Evolutionary conservation across 1,140 invertebrate species (phyloP), one percentile per base, ranked within the genome.

Genomic region (Augochlora pura): DNA sequence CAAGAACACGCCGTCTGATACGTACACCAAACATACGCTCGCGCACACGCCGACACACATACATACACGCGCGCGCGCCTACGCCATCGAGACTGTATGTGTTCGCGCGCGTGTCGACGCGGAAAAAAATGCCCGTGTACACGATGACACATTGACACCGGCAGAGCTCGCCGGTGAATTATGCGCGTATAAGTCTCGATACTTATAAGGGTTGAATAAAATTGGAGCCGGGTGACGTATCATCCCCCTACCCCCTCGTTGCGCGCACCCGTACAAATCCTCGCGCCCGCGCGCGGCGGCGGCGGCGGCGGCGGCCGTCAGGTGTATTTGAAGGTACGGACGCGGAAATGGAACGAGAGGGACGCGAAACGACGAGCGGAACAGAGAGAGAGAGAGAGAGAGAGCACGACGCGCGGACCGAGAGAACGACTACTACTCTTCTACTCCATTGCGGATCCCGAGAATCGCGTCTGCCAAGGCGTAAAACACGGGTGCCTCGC

Each of bases 381-480:
- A 39, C 16, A 68, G 23, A 49, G 66, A 49, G 27, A 69, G 62
- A 79, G n/a, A 57, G 2, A 8, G 54, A 8, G 54, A 23, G 8
- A 23, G n/a, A n/a, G 7, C 8, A n/a, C 6, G 54, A 7, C 14
- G 16, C 10, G 14, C 2, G 42, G 42, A 62, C 25, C 4, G 60
- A 27, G 25, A 32, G 18, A 16, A 32, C 27, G 27, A 63, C 27
- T 63, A 63, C 27, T 38, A 38, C 60, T 63, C 60, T 86, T 87
- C 78, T 81, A 81, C 74, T 70, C 77, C 82, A 84, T 88, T 81
- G 77, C 84, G 78, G 69, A 87, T 88, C 82, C 81, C 68, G 79
- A 89, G 82, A 88, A 88, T 88, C 77, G 72, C 76, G 76, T 62
- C 80, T 82, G 80, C 65, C 86, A 83, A 85, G 80, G 87, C 81